Evolutionary conservation across 1,140 invertebrate species (phyloP).

Genomic region (Coenobita brevimanus): DNA sequence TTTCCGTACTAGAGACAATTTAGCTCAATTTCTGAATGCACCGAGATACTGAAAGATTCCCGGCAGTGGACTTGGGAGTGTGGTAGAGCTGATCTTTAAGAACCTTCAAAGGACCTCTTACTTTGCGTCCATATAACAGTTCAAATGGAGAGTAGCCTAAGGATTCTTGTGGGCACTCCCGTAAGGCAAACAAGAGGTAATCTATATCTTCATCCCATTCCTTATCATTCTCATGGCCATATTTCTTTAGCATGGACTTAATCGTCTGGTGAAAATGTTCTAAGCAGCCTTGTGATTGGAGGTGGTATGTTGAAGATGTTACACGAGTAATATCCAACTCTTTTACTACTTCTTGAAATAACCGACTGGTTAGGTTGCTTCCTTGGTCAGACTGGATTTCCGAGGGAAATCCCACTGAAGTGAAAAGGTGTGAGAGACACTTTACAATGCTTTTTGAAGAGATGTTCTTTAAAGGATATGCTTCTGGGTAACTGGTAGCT

Average conservation of each 20-base stretch:
- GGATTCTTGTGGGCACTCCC: background rate
- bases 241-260: background rate
- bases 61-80: background rate
- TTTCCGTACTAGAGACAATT: background rate
- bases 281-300: background rate
- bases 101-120: background rate
- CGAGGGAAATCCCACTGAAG: conserved; percentile 12
- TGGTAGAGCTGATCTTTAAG: background rate
- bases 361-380: conserved; percentile 8
- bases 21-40: background rate
- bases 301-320: conserved; percentile 12
- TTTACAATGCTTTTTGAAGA: background rate
- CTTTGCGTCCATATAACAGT: background rate
- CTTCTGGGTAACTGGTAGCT: conserved; percentile 14
- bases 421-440: background rate
- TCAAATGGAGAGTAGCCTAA: background rate
- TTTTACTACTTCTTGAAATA: conserved; percentile 13
- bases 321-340: background rate
- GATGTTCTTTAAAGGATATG: background rate
- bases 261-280: background rate
- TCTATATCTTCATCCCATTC: background rate
- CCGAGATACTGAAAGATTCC: background rate
- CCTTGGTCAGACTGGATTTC: conserved; percentile 19
- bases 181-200: background rate
- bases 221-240: background rate